These are phyloP conservation scores for Lethocerus indicus DNA, from an alignment of 1,140 invertebrate species.

Conservation along the genomic window DNA sequence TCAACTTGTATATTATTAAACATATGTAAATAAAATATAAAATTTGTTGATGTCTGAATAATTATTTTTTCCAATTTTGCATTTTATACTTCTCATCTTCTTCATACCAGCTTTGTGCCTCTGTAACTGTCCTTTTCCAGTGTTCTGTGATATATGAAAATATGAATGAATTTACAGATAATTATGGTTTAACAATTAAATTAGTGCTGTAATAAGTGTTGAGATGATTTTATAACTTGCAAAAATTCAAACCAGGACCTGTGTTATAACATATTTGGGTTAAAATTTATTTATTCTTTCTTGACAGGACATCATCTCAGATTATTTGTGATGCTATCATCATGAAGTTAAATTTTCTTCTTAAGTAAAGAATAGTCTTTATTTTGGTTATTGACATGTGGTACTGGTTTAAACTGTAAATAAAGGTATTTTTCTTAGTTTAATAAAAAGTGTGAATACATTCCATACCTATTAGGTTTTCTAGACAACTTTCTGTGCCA, in stretches of 20 bases:
- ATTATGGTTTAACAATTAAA: background rate
- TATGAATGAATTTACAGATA: background rate
- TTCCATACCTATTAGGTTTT: constrained; percentile 28
- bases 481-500: constrained; percentile 30
- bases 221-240: background rate
- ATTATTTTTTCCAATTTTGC: background rate
- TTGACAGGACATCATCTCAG: too few species aligned
- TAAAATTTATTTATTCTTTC: background rate
- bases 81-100: background rate
- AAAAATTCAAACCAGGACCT: too few species aligned
- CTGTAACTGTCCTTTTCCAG: background rate
- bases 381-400: too few species aligned
- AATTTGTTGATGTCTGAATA: too few species aligned
- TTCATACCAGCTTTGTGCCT: background rate
- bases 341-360: too few species aligned
- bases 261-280: too few species aligned
- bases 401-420: too few species aligned
- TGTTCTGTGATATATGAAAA: background rate
- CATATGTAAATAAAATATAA: too few species aligned
- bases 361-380: too few species aligned
- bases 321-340: too few species aligned
- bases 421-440: background rate
- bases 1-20: too few species aligned
- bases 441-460: background rate
- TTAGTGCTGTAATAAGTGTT: background rate